Percentiles rank a stretch among this genome's conserved stretches.
Conservation (phyloP, 2,797 vertebrate genomes). For the Crenuchus spilurus region DNA sequence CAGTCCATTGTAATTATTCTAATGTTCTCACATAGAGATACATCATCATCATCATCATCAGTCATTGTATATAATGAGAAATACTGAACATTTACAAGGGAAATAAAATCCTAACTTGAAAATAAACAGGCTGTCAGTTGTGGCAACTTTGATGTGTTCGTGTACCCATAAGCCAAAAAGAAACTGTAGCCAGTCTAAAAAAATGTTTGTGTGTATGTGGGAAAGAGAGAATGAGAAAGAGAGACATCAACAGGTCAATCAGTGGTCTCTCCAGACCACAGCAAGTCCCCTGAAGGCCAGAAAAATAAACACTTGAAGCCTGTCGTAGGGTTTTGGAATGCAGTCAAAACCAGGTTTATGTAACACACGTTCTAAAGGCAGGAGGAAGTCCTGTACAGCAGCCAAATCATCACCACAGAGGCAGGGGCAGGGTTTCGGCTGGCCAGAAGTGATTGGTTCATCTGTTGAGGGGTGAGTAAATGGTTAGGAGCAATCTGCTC, state of each 20-base stretch:
- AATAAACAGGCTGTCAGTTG: slow-evolving; percentile 11
- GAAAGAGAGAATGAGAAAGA: not conserved
- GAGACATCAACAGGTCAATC: slow-evolving; percentile 4
- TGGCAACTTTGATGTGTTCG: slow-evolving; percentile 3
- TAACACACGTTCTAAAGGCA: slow-evolving; percentile 1
- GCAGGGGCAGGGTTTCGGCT: not conserved
- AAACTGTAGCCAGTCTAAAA: not conserved
- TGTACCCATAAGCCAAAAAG: not conserved
- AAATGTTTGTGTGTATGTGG: not conserved
- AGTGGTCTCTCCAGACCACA: not conserved
- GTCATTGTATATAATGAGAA: not conserved
- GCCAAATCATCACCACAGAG: not conserved
- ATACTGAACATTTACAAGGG: not conserved
- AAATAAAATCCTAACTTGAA: not conserved
- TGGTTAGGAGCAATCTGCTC: slow-evolving; percentile 17
- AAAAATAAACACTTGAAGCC: slow-evolving; percentile 37
- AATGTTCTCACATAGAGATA: too few relatives aligned
- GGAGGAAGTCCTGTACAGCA: slow-evolving; percentile 20
- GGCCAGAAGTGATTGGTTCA: slow-evolving; percentile 13
- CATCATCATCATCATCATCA: not conserved
- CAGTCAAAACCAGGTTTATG: slow-evolving; percentile 20
- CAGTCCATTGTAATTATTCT: too few relatives aligned
- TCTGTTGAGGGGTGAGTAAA: not conserved
- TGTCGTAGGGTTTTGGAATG: not conserved
- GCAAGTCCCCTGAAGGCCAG: not conserved